A percentile compares a stretch with the other conserved stretches of the same genome.
These are phyloP conservation scores for Drosophila quasianomalipes DNA, from an alignment of 2,888 invertebrate genomes.

Conservation along the genomic window DNA sequence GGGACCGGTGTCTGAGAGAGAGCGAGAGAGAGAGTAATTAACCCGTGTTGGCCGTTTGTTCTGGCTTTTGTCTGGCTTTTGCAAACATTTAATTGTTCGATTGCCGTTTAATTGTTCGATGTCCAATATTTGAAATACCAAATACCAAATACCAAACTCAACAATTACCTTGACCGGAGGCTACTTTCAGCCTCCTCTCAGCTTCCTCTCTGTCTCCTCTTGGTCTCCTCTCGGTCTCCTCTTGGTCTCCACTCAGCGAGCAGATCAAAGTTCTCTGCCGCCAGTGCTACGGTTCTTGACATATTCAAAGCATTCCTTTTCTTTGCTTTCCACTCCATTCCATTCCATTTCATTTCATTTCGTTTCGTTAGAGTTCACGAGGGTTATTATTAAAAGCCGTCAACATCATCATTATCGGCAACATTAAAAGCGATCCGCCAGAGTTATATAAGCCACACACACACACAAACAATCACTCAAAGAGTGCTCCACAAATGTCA, in stretches of 20 bases:
- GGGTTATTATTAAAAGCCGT: slow-evolving; percentile 68
- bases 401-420: slow-evolving; percentile 42
- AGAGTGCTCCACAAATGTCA: slow-evolving; percentile 66
- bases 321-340: not conserved
- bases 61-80: slow-evolving; percentile 45
- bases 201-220: not conserved
- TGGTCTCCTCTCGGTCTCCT: not conserved
- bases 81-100: slow-evolving; percentile 81
- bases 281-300: slow-evolving; percentile 73
- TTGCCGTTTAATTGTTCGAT: slow-evolving; percentile 69
- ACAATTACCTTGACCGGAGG: slow-evolving; percentile 29
- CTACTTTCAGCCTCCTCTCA: slow-evolving; percentile 8
- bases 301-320: slow-evolving; percentile 72
- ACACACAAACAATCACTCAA: slow-evolving; percentile 1
- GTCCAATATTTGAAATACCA: slow-evolving; percentile 75
- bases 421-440: slow-evolving; percentile 44
- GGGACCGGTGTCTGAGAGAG: slow-evolving; percentile 31
- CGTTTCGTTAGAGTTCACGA: slow-evolving; percentile 30
- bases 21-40: slow-evolving; percentile 68
- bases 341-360: not conserved
- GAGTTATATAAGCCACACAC: slow-evolving; percentile 56
- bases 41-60: slow-evolving; percentile 68
- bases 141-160: slow-evolving; percentile 18
- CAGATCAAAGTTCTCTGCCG: slow-evolving; percentile 71
- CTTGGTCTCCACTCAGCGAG: not conserved